Base-by-base conservation (phyloP, 2,113 vertebrate species). In the Anhinga rufa region DNA sequence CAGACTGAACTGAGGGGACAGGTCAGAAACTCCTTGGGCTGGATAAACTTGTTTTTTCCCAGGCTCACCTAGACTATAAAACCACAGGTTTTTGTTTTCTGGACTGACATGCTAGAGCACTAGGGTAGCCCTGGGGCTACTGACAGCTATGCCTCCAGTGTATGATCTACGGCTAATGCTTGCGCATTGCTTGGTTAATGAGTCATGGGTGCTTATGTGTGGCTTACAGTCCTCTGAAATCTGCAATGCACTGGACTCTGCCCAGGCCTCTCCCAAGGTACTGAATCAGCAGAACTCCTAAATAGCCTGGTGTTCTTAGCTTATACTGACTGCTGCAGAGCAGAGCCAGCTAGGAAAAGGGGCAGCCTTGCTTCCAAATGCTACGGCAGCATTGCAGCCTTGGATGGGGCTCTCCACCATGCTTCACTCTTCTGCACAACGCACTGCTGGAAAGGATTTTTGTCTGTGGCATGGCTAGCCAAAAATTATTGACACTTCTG, bases 261-360 rank as follows among this genome's bases (percentile, higher is more conserved):
- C 88, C 91, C 89, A 62, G 72, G 91, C 86, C 38, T 51, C 51
- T 77, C 46, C 71, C 26, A 7, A 61, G 32, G 55, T 14, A 26
- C 80, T 88, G 96, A 92, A 5, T 89, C 93, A 95, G 93, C 94
- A 93, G 51, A 69, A 60, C 31, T 11, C 29, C 51, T 1, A 9
- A 20, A 19, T 2, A 70, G 51, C 31, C 46, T 2, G 46, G 0
- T 48, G 76, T 54, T 49, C 80, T 51, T 4, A 16, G 80, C 49
- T 7, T 10, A 7, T 7, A 5, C 51, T 9, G 36, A 6, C 44
- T 29, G 88, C 78, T 76, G 78, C 75, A 10, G 90, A 40, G 51
- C 0, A 4, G 15, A n/a, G 64, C 58, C 40, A 44, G 64, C 40
- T 10, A 13, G 64, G 34, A 40, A 5, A 61, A 69, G 68, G 79